These are phyloP conservation scores for Condylostylus longicornis DNA, from an alignment of 1,140 invertebrate species.

Conservation along the genomic window DNA sequence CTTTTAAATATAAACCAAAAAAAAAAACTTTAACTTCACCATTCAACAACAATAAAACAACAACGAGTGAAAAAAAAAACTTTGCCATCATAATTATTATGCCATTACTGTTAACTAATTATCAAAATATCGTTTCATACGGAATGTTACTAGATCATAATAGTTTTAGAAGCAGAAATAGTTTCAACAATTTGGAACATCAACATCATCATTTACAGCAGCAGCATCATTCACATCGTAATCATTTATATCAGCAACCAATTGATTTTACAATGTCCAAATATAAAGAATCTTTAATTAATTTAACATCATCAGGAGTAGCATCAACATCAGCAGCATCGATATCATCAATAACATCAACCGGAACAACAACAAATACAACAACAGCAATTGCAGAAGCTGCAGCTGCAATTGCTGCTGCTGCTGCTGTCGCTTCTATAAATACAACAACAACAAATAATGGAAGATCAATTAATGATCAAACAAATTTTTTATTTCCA, in stretches of 20 bases:
- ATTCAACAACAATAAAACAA: no score
- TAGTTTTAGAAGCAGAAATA: not conserved
- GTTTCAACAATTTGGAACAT: no score
- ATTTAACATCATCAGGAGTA: not conserved
- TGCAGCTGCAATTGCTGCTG: conserved; percentile 21
- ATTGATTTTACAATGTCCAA: conserved; percentile 1
- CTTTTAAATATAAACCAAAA: no score
- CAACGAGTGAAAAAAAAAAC: no score
- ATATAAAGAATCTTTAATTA: not conserved
- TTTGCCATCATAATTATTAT: no score
- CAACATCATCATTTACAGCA: no score
- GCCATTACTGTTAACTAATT: conserved; percentile 1
- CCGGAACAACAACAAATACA: not conserved
- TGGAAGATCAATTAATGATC: no score
- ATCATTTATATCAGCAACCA: not conserved
- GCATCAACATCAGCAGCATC: not conserved
- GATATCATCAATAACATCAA: not conserved
- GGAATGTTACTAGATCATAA: conserved; percentile 2
- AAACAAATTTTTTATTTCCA: no score
- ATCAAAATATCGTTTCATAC: not conserved
- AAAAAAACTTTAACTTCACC: no score
- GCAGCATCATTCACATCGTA: no score
- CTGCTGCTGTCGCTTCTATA: not conserved
- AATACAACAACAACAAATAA: no score
- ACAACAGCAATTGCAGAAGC: not conserved